A percentile compares a stretch with the other conserved stretches of the same genome.
Conservation (phyloP, 1,140 invertebrate species). For the Whitmania pigra region DNA sequence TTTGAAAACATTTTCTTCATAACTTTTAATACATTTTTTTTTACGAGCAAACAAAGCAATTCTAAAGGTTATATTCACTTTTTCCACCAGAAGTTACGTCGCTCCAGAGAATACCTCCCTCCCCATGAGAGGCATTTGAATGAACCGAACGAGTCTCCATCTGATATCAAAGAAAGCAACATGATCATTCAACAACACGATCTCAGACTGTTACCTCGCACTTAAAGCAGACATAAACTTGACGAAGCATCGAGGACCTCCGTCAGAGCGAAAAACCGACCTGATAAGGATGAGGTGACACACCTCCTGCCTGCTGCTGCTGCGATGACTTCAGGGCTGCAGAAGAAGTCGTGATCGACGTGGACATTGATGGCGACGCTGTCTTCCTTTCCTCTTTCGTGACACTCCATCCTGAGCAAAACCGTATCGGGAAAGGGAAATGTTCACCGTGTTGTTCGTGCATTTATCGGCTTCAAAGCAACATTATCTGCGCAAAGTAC, state of each 20-base stretch:
- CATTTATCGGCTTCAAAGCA: too few relatives aligned
- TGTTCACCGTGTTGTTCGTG: too few relatives aligned
- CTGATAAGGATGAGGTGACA: slow-evolving; percentile 28
- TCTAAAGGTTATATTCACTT: slow-evolving; percentile 23
- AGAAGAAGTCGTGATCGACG: not conserved
- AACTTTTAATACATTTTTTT: too few relatives aligned
- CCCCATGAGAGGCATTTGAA: not conserved
- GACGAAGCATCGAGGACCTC: too few relatives aligned
- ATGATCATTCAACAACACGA: too few relatives aligned
- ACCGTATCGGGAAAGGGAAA: too few relatives aligned
- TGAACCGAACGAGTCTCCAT: slow-evolving; percentile 1
- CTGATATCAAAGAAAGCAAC: not conserved
- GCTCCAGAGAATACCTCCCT: slow-evolving; percentile 40
- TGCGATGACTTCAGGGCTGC: slow-evolving; percentile 31
- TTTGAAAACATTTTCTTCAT: too few relatives aligned
- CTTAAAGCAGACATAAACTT: too few relatives aligned
- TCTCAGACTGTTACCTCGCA: too few relatives aligned
- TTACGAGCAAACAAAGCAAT: not conserved
- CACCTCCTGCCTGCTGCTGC: slow-evolving; percentile 38
- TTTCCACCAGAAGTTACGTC: slow-evolving; percentile 43
- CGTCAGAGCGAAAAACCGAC: not conserved
- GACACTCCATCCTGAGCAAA: too few relatives aligned
- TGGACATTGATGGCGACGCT: not conserved
- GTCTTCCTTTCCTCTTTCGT: not conserved
- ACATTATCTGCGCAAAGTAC: too few relatives aligned